phyloP scores from a whole-genome alignment of 2,888 invertebrate species.

The Napeogenes sylphis region DNA sequence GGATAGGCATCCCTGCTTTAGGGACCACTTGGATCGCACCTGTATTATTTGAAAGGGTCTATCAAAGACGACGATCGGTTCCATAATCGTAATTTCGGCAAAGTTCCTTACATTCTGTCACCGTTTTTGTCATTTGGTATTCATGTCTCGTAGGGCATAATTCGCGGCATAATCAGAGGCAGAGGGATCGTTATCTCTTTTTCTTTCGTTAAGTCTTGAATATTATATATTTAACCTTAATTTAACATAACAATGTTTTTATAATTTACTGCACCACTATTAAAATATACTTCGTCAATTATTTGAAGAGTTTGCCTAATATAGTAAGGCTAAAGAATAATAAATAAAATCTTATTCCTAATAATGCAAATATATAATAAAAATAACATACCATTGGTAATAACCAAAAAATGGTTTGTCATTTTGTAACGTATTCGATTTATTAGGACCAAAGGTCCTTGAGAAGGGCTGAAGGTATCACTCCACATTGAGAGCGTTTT shows the following conservation, averaged over 20 bases:
- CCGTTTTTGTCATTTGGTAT: conserved; percentile 47
- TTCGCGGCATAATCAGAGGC: conserved; percentile 62
- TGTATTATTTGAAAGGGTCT: conserved; percentile 5
- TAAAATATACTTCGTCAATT: too few relatives aligned
- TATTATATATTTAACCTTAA: not conserved
- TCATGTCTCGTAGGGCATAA: conserved; percentile 63
- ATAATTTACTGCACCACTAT: too few relatives aligned
- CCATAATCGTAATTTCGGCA: conserved; percentile 2
- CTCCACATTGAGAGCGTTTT: conserved; percentile 29
- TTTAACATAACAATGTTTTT: too few relatives aligned
- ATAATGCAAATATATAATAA: too few relatives aligned
- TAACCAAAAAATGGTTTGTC: not conserved
- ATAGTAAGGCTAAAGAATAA: too few relatives aligned
- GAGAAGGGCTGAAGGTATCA: conserved; percentile 66
- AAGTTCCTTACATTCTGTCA: not conserved
- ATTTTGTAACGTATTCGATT: conserved; percentile 72
- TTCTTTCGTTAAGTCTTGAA: conserved; percentile 32
- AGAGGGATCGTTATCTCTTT: conserved; percentile 63
- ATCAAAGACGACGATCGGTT: conserved; percentile 2
- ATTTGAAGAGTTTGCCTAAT: too few relatives aligned
- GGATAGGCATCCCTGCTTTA: not conserved
- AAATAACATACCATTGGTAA: too few relatives aligned
- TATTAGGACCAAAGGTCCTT: conserved; percentile 65
- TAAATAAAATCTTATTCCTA: too few relatives aligned
- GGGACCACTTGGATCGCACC: not conserved